Conservation (phyloP, 2,113 vertebrate species). For the Nyctibius bracteatus region DNA sequence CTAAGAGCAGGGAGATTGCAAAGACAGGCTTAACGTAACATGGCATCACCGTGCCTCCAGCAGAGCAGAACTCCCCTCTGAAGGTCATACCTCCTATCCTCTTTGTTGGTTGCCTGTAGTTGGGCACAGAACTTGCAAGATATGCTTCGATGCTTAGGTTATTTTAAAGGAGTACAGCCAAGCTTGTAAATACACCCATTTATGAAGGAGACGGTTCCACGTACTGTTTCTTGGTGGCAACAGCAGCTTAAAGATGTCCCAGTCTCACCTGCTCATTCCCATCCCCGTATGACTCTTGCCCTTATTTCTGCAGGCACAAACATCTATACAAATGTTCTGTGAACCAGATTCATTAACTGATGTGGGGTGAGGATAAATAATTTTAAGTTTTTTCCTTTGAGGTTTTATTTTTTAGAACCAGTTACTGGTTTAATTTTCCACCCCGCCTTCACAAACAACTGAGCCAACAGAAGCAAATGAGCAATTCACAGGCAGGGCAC, state of each 20-base stretch:
- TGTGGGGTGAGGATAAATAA: not conserved
- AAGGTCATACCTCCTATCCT: slow-evolving; percentile 6
- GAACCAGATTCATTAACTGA: not conserved
- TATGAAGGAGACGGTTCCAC: not conserved
- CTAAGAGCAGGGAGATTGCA: not conserved
- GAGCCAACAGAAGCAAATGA: slow-evolving; percentile 2
- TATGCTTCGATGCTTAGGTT: not conserved
- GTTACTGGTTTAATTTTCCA: not conserved
- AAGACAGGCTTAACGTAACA: not conserved
- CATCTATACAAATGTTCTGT: not conserved
- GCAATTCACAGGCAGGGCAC: not conserved
- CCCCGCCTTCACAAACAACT: not conserved
- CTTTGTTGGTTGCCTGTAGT: not conserved
- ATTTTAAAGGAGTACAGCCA: not conserved
- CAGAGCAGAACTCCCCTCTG: slow-evolving; percentile 21
- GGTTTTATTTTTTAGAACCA: not conserved
- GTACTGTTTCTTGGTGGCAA: not conserved
- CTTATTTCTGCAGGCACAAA: not conserved
- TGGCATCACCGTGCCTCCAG: not conserved
- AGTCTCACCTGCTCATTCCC: not conserved
- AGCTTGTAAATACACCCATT: not conserved
- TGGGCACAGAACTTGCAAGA: slow-evolving; percentile 14
- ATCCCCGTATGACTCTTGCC: fast-evolving
- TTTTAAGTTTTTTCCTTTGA: not conserved
- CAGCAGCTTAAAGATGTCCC: not conserved